Evolutionary conservation across 2,113 vertebrate species (phyloP).

Genomic region (Nothoprocta pentlandii): DNA sequence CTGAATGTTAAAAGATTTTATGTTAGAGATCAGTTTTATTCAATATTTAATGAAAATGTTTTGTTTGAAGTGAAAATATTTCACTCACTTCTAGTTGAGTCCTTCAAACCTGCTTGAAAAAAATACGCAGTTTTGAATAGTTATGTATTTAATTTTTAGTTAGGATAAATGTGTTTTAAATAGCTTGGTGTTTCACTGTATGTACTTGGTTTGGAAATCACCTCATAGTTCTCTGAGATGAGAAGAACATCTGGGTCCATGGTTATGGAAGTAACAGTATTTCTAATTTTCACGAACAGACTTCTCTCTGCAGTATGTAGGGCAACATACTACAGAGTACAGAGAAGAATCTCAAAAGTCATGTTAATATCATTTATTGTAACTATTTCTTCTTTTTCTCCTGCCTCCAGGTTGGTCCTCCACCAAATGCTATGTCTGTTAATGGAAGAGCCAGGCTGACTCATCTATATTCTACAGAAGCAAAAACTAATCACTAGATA

Average conservation of each 20-base stretch:
- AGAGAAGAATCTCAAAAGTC: not conserved
- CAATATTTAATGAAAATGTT: not conserved
- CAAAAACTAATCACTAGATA: conserved; percentile 69
- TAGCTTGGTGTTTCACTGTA: not conserved
- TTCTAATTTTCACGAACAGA: conserved; percentile 9
- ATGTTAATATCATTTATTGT: conserved; percentile 19
- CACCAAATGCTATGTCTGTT: conserved; percentile 77
- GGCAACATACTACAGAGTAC: not conserved
- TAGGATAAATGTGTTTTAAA: not conserved
- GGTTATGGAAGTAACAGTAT: conserved; percentile 19
- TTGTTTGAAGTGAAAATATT: not conserved
- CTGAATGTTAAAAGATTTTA: not conserved
- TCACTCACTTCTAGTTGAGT: not conserved
- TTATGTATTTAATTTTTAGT: not conserved
- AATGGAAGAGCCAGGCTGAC: conserved; percentile 76
- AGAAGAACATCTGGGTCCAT: not conserved
- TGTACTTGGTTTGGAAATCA: not conserved
- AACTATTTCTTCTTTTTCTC: not conserved
- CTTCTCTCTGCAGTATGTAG: not conserved
- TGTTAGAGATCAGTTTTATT: not conserved
- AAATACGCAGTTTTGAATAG: not conserved
- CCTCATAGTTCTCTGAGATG: not conserved
- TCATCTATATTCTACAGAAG: conserved; percentile 60
- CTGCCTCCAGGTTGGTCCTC: conserved; percentile 76
- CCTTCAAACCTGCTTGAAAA: not conserved